Percentiles rank a stretch among this genome's conserved stretches.
These are phyloP conservation scores for Menura novaehollandiae DNA, from an alignment of 2,113 vertebrate species.

Conservation along the genomic window DNA sequence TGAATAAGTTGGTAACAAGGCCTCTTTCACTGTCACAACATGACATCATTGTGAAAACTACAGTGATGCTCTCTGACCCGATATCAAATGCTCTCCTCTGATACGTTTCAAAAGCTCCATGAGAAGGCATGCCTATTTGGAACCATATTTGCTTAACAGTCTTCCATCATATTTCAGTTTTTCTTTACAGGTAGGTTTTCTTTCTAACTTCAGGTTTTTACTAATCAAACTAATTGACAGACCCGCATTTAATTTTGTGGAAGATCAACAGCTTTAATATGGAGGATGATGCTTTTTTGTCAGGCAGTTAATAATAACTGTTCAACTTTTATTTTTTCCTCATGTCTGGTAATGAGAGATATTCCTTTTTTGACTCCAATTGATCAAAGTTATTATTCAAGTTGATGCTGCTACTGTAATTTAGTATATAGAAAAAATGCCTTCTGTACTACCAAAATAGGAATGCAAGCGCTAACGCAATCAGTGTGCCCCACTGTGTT, in stretches of 20 bases:
- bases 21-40: background rate
- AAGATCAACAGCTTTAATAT: background rate
- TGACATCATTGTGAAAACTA: background rate
- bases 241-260: background rate
- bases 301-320: background rate
- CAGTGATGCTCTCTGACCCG: background rate
- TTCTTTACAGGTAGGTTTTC: background rate
- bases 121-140: background rate
- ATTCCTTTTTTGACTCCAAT: background rate
- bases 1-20: background rate
- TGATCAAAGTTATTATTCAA: background rate
- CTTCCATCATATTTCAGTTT: background rate
- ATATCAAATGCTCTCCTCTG: background rate
- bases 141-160: background rate
- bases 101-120: background rate
- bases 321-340: background rate
- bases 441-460: background rate
- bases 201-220: background rate
- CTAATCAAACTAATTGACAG: background rate
- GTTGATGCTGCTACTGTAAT: background rate
- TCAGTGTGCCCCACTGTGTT: background rate
- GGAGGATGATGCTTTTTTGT: background rate
- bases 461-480: background rate
- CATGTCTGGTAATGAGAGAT: background rate
- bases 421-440: background rate